Evolutionary conservation across 2,797 vertebrate genomes (phyloP).

Genomic region (Artibeus lituratus): DNA sequence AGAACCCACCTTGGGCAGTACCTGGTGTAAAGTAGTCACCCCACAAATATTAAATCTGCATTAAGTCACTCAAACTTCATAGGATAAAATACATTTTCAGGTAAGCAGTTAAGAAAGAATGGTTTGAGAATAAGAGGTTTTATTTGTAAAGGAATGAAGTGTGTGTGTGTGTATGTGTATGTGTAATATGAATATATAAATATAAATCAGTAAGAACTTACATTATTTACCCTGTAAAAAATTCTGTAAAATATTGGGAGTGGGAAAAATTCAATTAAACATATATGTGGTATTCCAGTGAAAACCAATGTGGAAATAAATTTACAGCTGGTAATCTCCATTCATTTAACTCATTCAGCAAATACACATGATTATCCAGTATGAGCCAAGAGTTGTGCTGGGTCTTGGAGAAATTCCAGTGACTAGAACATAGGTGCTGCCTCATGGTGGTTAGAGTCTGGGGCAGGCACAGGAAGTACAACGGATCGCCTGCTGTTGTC

Average conservation of each 20-base stretch:
- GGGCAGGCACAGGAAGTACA: neutral
- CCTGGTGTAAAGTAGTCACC: neutral
- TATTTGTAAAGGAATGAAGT: neutral
- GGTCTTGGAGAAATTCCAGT: neutral
- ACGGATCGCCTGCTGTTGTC: neutral
- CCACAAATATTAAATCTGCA: neutral
- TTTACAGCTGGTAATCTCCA: constrained; percentile 11
- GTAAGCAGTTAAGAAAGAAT: neutral
- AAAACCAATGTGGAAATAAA: constrained; percentile 27
- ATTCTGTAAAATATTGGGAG: neutral
- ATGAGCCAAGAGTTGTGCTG: neutral
- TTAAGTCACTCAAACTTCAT: neutral
- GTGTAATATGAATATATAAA: neutral
- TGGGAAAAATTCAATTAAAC: constrained; percentile 13
- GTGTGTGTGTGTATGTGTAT: neutral
- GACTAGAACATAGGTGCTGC: neutral
- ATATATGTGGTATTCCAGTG: neutral
- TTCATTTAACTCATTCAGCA: constrained; percentile 29
- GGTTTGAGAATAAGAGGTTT: neutral
- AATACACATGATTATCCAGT: neutral
- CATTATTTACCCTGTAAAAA: neutral
- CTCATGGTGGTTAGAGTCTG: neutral
- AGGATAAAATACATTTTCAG: neutral
- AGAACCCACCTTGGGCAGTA: neutral
- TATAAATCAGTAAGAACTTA: neutral